These are phyloP conservation scores for Oncorhynchus masou DNA, from an alignment of 2,113 vertebrate genomes.

Conservation along the genomic window DNA sequence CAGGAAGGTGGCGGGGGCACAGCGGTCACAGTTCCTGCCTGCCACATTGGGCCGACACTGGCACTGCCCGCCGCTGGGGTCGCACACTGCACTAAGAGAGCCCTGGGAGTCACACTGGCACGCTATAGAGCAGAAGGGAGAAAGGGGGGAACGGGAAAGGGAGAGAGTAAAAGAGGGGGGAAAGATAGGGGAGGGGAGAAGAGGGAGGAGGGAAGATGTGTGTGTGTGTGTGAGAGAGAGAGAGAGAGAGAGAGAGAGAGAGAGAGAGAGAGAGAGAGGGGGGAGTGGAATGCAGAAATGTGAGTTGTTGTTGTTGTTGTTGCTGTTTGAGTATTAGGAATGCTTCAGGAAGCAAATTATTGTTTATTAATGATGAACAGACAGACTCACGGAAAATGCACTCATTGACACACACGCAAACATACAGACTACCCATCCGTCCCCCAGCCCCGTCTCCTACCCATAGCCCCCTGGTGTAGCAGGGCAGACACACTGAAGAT, in stretches of 20 bases:
- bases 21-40: constrained; percentile 86
- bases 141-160: too few species aligned
- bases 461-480: constrained; percentile 85
- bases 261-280: background rate
- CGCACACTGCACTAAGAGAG: constrained; percentile 85
- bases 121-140: constrained; percentile 59
- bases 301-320: background rate
- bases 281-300: too few species aligned
- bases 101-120: constrained; percentile 92
- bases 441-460: constrained; percentile 56
- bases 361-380: background rate
- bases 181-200: constrained; percentile 17
- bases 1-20: constrained; percentile 84
- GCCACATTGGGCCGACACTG: constrained; percentile 86
- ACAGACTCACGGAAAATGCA: background rate
- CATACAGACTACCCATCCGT: too few species aligned
- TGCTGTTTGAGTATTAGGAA: background rate
- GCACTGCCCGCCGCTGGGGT: constrained; percentile 88
- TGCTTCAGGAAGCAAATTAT: background rate
- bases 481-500: constrained; percentile 93
- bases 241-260: background rate
- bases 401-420: too few species aligned
- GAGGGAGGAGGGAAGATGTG: background rate
- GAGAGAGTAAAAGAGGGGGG: too few species aligned
- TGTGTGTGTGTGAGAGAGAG: background rate